Evolutionary conservation across 2,888 invertebrate species (phyloP).

Genomic region (Seladonia tumulorum): DNA sequence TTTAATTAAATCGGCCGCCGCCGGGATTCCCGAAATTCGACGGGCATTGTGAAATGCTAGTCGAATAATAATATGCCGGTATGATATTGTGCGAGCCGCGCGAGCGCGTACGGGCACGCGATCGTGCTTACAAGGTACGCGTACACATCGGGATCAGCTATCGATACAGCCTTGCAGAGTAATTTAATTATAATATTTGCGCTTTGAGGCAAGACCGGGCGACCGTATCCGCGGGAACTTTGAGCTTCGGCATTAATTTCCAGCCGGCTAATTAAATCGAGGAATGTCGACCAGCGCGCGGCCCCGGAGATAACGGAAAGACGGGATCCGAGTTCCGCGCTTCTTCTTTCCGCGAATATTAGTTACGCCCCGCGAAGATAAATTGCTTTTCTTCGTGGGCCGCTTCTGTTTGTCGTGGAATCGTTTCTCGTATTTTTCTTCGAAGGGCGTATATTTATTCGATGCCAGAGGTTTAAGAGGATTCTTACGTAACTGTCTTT

Average conservation of each 20-base stretch:
- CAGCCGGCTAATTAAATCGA: background rate
- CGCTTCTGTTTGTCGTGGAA: background rate
- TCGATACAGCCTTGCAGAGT: background rate
- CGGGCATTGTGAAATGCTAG: background rate
- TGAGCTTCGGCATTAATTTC: conserved; percentile 6
- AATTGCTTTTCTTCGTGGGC: background rate
- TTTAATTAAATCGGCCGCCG: conserved; percentile 2
- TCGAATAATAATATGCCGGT: conserved; percentile 2
- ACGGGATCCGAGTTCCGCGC: background rate
- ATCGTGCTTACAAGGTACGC: background rate
- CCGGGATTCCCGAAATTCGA: background rate
- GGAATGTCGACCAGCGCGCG: background rate
- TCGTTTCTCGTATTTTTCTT: background rate
- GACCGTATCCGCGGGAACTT: background rate
- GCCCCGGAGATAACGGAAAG: background rate
- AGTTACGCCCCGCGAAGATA: background rate
- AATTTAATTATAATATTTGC: conserved; percentile 8
- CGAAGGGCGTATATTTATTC: background rate
- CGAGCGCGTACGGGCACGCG: background rate
- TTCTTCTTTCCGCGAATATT: background rate
- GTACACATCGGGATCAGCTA: background rate
- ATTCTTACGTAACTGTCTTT: too few relatives aligned
- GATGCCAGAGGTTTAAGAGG: background rate
- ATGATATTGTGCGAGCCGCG: background rate
- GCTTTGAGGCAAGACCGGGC: background rate